A percentile compares a stretch with the other conserved stretches of the same genome.
These are phyloP conservation scores for Rhopalosiphum nymphaeae DNA, from an alignment of 2,888 invertebrate species.

Conservation along the genomic window DNA sequence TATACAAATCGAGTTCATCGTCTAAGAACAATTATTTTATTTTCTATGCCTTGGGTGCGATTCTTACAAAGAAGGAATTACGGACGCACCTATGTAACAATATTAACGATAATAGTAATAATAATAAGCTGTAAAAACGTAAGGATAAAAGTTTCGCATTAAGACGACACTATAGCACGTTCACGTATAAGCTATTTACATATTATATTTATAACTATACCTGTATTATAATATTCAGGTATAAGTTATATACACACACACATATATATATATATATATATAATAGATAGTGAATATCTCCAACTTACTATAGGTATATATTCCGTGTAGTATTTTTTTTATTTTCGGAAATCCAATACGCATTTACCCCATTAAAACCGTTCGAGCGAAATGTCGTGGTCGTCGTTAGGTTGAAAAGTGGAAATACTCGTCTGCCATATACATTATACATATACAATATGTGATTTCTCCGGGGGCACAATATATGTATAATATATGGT, in stretches of 20 bases:
- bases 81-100: too few relatives aligned
- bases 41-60: background rate
- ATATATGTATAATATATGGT: background rate
- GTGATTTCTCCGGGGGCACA: conserved; percentile 31
- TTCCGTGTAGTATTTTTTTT: background rate
- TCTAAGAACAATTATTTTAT: background rate
- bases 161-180: background rate
- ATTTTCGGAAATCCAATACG: conserved; percentile 43
- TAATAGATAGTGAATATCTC: background rate
- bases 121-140: background rate
- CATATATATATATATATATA: background rate
- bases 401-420: conserved; percentile 42
- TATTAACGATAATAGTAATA: background rate
- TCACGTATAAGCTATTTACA: background rate
- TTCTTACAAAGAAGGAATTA: background rate
- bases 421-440: conserved; percentile 48
- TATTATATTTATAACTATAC: background rate
- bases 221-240: background rate
- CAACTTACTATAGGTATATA: background rate
- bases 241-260: background rate
- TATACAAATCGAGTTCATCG: background rate
- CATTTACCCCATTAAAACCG: conserved; percentile 46
- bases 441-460: background rate
- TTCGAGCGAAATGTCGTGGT: conserved; percentile 21
- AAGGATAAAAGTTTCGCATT: background rate